phyloP scores from a whole-genome alignment of 2,888 invertebrate genomes.

The Ceratothoa steindachneri region DNA sequence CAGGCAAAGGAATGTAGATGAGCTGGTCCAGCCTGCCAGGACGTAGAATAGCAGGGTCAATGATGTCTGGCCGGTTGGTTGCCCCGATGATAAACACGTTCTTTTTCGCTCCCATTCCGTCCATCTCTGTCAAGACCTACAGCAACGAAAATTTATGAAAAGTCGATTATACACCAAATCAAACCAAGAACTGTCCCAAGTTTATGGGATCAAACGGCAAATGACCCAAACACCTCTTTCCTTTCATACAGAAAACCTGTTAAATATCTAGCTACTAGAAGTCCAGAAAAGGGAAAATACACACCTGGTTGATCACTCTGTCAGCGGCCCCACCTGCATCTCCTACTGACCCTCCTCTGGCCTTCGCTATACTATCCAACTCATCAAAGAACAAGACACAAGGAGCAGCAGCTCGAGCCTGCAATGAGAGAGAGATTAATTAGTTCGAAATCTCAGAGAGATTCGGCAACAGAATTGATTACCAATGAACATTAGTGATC shows the following conservation, averaged over 20 bases:
- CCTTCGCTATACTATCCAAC: conserved; percentile 98
- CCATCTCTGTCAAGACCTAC: conserved; percentile 94
- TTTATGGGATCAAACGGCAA: too few relatives aligned
- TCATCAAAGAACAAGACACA: conserved; percentile 99
- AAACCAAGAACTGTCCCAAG: too few relatives aligned
- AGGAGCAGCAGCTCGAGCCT: conserved; percentile 77
- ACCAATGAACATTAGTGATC: too few relatives aligned
- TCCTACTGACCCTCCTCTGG: conserved; percentile 92
- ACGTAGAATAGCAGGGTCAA: conserved; percentile 96
- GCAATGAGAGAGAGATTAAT: neutral
- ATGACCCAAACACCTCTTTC: too few relatives aligned
- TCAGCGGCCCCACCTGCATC: conserved; percentile 99
- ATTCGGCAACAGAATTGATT: too few relatives aligned
- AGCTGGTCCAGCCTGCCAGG: conserved; percentile 98
- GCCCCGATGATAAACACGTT: conserved; percentile 99
- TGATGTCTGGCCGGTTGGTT: conserved; percentile 91
- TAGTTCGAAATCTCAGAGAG: neutral
- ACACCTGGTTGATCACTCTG: conserved; percentile 90
- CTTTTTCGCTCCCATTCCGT: conserved; percentile 99
- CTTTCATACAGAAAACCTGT: too few relatives aligned
- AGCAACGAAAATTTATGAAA: neutral
- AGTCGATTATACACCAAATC: too few relatives aligned
- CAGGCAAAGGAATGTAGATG: conserved; percentile 99
- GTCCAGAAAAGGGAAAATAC: neutral
- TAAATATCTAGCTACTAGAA: too few relatives aligned